A percentile compares a stretch with the other conserved stretches of the same genome.
Conservation (phyloP, 2,797 vertebrate genomes). For the Eulemur rubriventer region DNA sequence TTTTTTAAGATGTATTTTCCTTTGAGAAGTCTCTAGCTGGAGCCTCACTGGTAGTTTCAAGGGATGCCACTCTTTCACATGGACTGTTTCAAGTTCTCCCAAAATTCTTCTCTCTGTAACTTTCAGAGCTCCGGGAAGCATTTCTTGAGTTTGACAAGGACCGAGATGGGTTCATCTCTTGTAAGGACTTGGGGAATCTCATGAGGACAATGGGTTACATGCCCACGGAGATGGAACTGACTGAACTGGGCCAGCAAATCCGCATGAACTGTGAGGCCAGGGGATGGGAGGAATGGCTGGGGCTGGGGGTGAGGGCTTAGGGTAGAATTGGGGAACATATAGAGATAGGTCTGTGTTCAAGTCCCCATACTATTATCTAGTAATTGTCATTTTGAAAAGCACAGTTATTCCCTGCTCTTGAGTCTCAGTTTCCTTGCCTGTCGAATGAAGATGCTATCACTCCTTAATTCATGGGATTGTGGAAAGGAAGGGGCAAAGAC, state of each 20-base stretch:
- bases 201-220: constrained; percentile 87
- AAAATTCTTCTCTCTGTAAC: not conserved
- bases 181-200: constrained; percentile 83
- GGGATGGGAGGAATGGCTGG: not conserved
- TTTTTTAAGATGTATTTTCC: not conserved
- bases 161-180: constrained; percentile 83
- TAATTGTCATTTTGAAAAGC: not conserved
- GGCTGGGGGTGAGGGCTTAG: not conserved
- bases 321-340: not conserved
- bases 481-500: not conserved
- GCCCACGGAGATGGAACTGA: constrained; percentile 86
- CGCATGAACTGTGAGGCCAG: constrained; percentile 76
- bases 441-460: not conserved
- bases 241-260: constrained; percentile 84
- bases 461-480: not conserved
- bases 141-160: constrained; percentile 86
- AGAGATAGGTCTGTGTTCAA: not conserved
- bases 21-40: not conserved
- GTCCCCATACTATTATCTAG: not conserved
- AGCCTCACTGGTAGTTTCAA: not conserved
- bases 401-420: not conserved
- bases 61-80: not conserved
- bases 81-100: not conserved
- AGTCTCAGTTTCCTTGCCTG: not conserved
- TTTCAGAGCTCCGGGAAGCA: constrained; percentile 81